Conservation (phyloP, 1,140 invertebrate species). For the Acromyrmex charruanus region DNA sequence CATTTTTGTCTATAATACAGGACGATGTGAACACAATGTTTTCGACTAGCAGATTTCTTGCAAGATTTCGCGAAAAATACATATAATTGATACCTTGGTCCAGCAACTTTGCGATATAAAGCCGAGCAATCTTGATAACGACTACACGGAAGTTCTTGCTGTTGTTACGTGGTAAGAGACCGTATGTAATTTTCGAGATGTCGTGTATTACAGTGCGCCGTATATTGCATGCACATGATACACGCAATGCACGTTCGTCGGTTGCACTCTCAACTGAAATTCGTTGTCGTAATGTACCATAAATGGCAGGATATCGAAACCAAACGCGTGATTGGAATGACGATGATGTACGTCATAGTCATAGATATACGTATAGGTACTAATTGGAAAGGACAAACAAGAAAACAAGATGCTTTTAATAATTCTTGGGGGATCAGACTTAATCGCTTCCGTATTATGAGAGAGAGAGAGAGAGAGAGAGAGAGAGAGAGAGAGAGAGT, state of each 20-base stretch:
- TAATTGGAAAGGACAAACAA: not conserved
- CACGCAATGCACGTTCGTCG: conserved; percentile 44
- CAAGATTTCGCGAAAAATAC: conserved; percentile 35
- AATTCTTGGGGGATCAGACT: not conserved
- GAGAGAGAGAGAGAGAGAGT: not conserved
- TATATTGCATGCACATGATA: conserved; percentile 13
- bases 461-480: not conserved
- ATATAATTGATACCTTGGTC: conserved; percentile 42
- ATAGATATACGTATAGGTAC: not conserved
- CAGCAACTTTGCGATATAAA: conserved; percentile 4
- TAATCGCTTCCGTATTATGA: not conserved
- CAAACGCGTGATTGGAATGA: not conserved
- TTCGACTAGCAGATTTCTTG: conserved; percentile 10
- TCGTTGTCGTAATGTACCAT: conserved; percentile 8
- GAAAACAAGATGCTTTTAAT: not conserved
- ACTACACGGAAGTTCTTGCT: conserved; percentile 4
- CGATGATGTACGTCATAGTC: not conserved
- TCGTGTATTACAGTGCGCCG: not conserved
- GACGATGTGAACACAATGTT: not conserved
- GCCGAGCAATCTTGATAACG: conserved; percentile 42
- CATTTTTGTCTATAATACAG: conserved; percentile 12
- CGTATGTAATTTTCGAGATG: conserved; percentile 48
- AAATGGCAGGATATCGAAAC: conserved; percentile 37
- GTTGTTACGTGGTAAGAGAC: conserved; percentile 17
- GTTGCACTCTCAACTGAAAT: conserved; percentile 38